Percentiles rank a stretch among this genome's conserved stretches.
phyloP scores from a whole-genome alignment of 2,888 invertebrate genomes.

The Bombylius discolor region DNA sequence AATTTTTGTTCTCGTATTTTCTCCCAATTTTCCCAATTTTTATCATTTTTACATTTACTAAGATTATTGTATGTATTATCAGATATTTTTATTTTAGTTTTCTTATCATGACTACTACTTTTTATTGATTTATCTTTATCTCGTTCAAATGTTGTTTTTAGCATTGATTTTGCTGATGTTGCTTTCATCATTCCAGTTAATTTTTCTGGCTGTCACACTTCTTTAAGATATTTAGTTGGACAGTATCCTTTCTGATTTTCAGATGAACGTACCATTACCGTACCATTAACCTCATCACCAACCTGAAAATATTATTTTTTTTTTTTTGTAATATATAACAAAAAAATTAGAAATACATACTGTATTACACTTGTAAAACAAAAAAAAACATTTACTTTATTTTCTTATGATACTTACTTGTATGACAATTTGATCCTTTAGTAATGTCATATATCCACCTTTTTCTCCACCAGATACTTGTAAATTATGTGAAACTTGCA shows the following conservation, averaged over 20 bases:
- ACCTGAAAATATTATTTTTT: conserved; percentile 32
- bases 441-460: conserved; percentile 55
- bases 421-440: conserved; percentile 89
- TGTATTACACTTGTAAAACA: not conserved
- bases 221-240: conserved; percentile 87
- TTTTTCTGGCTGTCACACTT: conserved; percentile 70
- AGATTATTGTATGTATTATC: conserved; percentile 16
- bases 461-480: conserved; percentile 74
- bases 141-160: conserved; percentile 25
- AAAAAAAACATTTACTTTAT: not conserved
- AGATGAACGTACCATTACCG: conserved; percentile 85
- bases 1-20: conserved; percentile 35
- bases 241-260: conserved; percentile 88
- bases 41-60: conserved; percentile 30
- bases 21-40: conserved; percentile 38
- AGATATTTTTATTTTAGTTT: conserved; percentile 34
- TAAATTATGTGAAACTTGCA: conserved; percentile 78
- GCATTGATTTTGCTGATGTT: not conserved
- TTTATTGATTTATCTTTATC: conserved; percentile 24
- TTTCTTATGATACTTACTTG: conserved; percentile 32
- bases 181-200: conserved; percentile 11
- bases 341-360: not conserved
- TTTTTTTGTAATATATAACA: not conserved
- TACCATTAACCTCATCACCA: conserved; percentile 84
- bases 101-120: conserved; percentile 24